phyloP scores from a whole-genome alignment of 2,797 vertebrate species.

The Rachycentron canadum region DNA sequence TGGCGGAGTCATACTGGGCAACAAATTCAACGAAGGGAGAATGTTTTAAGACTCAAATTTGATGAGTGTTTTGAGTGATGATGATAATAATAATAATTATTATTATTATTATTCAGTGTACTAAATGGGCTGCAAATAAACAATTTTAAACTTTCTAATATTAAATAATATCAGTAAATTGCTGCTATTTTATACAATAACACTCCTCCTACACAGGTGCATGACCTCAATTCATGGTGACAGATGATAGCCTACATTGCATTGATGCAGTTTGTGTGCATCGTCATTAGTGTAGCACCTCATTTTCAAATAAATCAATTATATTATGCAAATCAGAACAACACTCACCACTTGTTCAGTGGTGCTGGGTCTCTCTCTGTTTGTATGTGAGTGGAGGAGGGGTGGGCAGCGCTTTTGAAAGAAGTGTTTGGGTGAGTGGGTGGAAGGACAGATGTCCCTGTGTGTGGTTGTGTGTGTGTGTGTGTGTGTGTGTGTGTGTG shows the following conservation, averaged over 20 bases:
- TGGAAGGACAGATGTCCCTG: conserved; percentile 46
- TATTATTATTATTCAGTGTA: background rate
- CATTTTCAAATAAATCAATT: conserved; percentile 65
- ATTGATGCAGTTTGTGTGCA: conserved; percentile 7
- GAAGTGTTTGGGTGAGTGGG: conserved; percentile 37
- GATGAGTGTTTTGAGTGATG: background rate
- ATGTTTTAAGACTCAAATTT: background rate
- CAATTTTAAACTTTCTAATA: background rate
- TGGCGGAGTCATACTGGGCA: background rate
- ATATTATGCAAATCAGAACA: conserved; percentile 67
- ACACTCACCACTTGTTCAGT: conserved; percentile 22
- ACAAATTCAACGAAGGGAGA: too few species aligned
- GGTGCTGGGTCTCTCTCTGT: conserved; percentile 11
- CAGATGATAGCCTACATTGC: background rate
- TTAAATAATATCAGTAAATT: background rate
- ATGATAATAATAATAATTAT: background rate
- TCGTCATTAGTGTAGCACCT: conserved; percentile 43
- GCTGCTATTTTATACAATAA: background rate
- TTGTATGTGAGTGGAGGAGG: conserved; percentile 13
- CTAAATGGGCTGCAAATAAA: background rate
- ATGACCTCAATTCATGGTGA: conserved; percentile 15
- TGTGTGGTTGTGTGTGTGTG: conserved; percentile 1
- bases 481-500: conserved; percentile 13
- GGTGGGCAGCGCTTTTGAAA: conserved; percentile 15
- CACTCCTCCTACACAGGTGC: background rate